Evolutionary conservation across 2,797 vertebrate species (phyloP).

Genomic region (Simalia tracyae): DNA sequence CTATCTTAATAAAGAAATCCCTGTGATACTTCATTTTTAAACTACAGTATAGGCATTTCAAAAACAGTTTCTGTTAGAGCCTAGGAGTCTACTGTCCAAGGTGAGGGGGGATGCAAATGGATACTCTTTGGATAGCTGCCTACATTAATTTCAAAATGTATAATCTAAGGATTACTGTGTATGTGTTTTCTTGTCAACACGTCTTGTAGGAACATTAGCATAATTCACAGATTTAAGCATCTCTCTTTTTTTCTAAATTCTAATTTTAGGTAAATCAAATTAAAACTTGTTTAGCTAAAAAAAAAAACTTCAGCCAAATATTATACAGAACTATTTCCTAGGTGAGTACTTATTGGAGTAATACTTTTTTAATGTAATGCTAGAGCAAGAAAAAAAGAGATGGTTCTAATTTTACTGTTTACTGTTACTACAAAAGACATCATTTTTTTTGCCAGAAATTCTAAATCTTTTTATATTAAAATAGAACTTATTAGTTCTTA

Average conservation of each 20-base stretch:
- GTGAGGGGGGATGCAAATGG: background rate
- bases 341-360: background rate
- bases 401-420: background rate
- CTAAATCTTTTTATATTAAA: background rate
- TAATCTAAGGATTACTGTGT: background rate
- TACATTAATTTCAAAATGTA: constrained; percentile 3
- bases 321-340: background rate
- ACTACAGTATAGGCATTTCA: background rate
- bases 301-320: background rate
- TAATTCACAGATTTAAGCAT: background rate
- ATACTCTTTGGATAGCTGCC: background rate
- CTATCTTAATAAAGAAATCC: background rate
- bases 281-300: background rate
- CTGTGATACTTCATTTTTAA: background rate
- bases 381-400: background rate
- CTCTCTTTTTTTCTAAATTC: background rate
- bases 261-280: background rate
- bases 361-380: background rate
- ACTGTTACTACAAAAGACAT: background rate
- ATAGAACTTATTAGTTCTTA: background rate
- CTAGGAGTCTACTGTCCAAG: background rate
- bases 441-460: background rate
- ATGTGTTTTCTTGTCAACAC: background rate
- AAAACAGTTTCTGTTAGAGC: background rate
- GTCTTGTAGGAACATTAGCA: background rate